Percentiles rank a stretch among this genome's conserved stretches.
phyloP scores from a whole-genome alignment of 2,888 invertebrate genomes.

The Melanostoma scalare region DNA sequence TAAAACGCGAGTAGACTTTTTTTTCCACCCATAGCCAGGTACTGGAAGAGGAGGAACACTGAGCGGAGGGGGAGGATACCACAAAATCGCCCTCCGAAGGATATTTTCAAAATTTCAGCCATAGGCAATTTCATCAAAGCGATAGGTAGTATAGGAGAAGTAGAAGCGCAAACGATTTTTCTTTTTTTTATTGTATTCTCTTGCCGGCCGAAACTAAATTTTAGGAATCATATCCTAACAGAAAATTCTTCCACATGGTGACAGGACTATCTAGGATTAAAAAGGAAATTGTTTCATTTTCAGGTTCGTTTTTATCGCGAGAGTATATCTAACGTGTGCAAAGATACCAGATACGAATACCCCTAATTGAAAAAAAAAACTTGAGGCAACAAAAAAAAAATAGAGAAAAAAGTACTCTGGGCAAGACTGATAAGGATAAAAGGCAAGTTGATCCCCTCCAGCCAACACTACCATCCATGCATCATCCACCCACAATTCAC shows the following conservation, averaged over 20 bases:
- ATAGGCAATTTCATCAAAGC: conserved; percentile 61
- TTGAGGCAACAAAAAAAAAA: conserved; percentile 6
- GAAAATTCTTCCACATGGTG: conserved; percentile 60
- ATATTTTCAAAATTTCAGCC: conserved; percentile 57
- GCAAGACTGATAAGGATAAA: conserved; percentile 55
- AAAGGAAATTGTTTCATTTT: conserved; percentile 71
- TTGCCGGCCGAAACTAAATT: conserved; percentile 44
- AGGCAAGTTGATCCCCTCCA: conserved; percentile 36
- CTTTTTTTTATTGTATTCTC: conserved; percentile 5
- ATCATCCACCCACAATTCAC: conserved; percentile 1
- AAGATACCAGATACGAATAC: conserved; percentile 21
- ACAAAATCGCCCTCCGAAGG: conserved; percentile 26
- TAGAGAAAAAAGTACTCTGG: conserved; percentile 5
- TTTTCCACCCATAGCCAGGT: conserved; percentile 13
- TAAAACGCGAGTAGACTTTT: conserved; percentile 24
- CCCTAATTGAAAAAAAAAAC: conserved; percentile 55
- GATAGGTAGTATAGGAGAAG: background rate
- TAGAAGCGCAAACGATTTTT: background rate
- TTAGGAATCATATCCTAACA: conserved; percentile 52
- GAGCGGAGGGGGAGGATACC: background rate
- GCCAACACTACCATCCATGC: conserved; percentile 20
- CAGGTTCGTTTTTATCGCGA: conserved; percentile 64
- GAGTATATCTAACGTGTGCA: conserved; percentile 58
- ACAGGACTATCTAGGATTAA: conserved; percentile 55
- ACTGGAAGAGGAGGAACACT: background rate